Conservation (phyloP, 2,888 invertebrate genomes). For the Hydrotaea cyrtoneurina region DNA sequence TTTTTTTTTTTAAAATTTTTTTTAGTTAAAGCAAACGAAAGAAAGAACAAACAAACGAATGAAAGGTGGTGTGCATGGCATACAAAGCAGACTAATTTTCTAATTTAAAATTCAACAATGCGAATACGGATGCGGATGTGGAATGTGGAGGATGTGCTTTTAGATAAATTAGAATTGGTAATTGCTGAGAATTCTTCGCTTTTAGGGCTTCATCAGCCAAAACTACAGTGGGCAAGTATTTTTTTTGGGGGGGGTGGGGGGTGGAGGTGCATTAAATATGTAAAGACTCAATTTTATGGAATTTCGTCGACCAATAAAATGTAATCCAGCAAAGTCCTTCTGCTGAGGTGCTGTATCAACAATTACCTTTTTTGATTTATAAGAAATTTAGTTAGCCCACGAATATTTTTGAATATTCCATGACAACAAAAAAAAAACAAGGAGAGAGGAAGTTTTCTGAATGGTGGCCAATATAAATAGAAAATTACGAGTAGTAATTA, state of each 20-base stretch:
- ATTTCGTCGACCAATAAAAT: too few species aligned
- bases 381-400: too few species aligned
- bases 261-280: not conserved
- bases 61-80: slow-evolving; percentile 18
- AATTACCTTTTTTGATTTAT: too few species aligned
- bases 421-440: too few species aligned
- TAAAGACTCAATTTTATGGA: too few species aligned
- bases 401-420: too few species aligned
- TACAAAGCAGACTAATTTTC: slow-evolving; percentile 32
- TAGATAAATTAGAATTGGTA: slow-evolving; percentile 35
- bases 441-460: too few species aligned
- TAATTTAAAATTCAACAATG: slow-evolving; percentile 33
- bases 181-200: not conserved
- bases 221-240: not conserved
- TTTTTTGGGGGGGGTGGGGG: not conserved
- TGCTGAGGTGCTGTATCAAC: too few species aligned
- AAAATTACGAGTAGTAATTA: too few species aligned
- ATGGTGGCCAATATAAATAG: too few species aligned
- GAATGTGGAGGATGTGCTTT: slow-evolving; percentile 21
- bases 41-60: slow-evolving; percentile 2
- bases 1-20: not conserved
- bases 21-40: slow-evolving; percentile 4
- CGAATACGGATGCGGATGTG: slow-evolving; percentile 27
- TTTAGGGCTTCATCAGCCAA: too few species aligned
- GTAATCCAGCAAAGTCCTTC: too few species aligned